Evolutionary conservation across 2,113 vertebrate genomes (phyloP).

Genomic region (Cryptoleucopteryx plumbea): DNA sequence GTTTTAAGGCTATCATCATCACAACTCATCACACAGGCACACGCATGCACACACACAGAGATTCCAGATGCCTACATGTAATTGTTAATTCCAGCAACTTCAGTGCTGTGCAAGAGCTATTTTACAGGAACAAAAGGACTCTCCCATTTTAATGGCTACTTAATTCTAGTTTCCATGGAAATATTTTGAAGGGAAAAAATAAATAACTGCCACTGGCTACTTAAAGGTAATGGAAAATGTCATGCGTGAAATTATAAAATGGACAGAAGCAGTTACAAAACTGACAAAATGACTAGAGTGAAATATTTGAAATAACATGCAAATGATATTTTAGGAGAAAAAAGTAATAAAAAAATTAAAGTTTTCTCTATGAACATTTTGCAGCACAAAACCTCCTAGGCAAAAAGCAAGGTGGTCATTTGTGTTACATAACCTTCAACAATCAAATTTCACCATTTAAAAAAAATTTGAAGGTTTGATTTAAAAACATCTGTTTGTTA

Average conservation of each 20-base stretch:
- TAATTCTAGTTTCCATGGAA: constrained; percentile 37
- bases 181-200: constrained; percentile 13
- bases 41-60: rapidly evolving
- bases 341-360: background rate
- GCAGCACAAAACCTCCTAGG: background rate
- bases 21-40: background rate
- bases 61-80: background rate
- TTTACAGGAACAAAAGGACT: background rate
- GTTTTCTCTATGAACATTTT: background rate
- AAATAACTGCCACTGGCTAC: constrained; percentile 32
- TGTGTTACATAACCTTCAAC: background rate
- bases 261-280: background rate
- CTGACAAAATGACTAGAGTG: background rate
- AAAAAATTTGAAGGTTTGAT: background rate
- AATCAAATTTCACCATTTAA: background rate
- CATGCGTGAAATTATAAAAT: constrained; percentile 26
- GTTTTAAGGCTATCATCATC: background rate
- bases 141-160: background rate
- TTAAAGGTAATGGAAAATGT: constrained; percentile 40
- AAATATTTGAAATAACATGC: background rate
- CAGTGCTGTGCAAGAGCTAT: background rate
- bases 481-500: background rate
- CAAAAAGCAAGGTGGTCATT: background rate
- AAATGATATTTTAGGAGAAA: background rate
- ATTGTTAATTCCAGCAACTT: background rate